A percentile compares a stretch with the other conserved stretches of the same genome.
Conservation (phyloP, 2,888 invertebrate genomes). For the Stictocephala bisonia region DNA sequence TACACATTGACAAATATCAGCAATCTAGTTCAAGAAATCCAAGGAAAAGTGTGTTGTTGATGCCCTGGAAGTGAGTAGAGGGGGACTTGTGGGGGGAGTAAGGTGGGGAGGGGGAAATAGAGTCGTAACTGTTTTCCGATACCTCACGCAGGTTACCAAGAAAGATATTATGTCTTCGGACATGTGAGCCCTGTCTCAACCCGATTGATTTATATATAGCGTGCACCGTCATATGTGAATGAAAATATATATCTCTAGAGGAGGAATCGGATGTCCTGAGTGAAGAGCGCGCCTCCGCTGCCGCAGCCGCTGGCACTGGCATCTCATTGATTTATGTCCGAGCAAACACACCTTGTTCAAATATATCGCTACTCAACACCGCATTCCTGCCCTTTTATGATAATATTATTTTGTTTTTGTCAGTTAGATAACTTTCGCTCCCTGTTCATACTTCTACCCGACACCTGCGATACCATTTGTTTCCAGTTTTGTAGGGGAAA, state of each 20-base stretch:
- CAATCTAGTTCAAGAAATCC: too few relatives aligned
- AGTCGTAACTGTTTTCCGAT: slow-evolving; percentile 42
- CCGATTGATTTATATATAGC: slow-evolving; percentile 30
- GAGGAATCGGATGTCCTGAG: slow-evolving; percentile 14
- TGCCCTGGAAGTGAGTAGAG: too few relatives aligned
- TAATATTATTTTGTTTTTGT: slow-evolving; percentile 43
- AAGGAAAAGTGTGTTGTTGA: too few relatives aligned
- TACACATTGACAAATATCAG: too few relatives aligned
- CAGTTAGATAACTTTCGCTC: slow-evolving; percentile 36
- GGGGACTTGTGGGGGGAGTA: too few relatives aligned
- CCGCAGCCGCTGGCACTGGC: slow-evolving; percentile 33
- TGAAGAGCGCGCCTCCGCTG: slow-evolving; percentile 4
- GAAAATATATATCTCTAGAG: slow-evolving; percentile 3
- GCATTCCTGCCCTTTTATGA: slow-evolving; percentile 36
- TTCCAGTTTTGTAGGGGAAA: too few relatives aligned
- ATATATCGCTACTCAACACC: slow-evolving; percentile 43
- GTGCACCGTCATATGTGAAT: slow-evolving; percentile 8
- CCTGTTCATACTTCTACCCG: slow-evolving; percentile 7
- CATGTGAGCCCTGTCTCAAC: not conserved
- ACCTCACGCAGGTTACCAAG: slow-evolving; percentile 35
- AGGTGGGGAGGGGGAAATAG: not conserved
- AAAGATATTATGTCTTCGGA: slow-evolving; percentile 29
- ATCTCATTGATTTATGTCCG: slow-evolving; percentile 36
- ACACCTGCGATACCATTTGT: too few relatives aligned
- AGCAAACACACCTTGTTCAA: slow-evolving; percentile 18